phyloP scores from a whole-genome alignment of 2,113 vertebrate genomes.

The Oxyura jamaicensis region DNA sequence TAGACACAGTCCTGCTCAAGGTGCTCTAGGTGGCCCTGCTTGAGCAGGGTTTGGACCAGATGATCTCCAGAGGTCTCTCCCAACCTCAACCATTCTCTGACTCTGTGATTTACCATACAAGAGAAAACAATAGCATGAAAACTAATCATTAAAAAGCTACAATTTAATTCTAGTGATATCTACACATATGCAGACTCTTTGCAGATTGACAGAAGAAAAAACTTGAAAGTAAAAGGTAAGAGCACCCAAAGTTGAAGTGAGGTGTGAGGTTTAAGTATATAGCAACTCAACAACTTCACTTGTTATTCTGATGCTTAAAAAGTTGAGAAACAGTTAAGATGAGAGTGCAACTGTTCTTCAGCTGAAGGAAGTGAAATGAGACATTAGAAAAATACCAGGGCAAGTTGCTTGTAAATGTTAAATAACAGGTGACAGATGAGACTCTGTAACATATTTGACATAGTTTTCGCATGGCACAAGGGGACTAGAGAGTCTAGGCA shows the following conservation, averaged over 20 bases:
- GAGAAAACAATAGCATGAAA: neutral
- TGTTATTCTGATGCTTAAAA: neutral
- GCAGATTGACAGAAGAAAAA: neutral
- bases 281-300: neutral
- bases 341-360: neutral
- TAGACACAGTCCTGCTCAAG: neutral
- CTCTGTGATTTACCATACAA: neutral
- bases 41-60: neutral
- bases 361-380: neutral
- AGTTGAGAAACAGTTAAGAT: neutral
- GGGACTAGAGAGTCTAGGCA: neutral
- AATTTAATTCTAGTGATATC: neutral
- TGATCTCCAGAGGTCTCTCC: neutral
- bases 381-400: neutral
- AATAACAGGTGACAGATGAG: neutral
- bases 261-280: neutral
- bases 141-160: neutral
- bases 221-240: neutral
- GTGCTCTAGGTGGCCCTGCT: rapidly evolving
- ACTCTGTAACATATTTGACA: neutral
- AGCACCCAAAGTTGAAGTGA: neutral
- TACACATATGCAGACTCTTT: neutral
- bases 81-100: neutral
- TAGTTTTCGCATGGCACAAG: neutral
- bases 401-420: neutral